These are phyloP conservation scores for Capricornis sumatraensis DNA, from an alignment of 2,113 vertebrate species.

Conservation along the genomic window DNA sequence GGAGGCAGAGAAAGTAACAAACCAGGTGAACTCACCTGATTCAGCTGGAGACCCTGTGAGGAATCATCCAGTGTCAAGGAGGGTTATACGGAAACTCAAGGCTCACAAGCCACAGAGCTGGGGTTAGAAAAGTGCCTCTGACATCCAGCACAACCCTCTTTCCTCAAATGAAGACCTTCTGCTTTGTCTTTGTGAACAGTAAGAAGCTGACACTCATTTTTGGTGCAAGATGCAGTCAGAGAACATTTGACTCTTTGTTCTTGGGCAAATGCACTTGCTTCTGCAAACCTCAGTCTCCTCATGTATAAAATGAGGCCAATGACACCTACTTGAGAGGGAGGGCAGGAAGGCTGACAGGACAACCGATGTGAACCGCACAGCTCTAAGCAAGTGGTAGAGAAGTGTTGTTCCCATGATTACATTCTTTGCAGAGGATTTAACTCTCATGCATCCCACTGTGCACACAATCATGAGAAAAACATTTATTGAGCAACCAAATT, in stretches of 20 bases:
- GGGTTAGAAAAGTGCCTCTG: neutral
- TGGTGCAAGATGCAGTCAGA: neutral
- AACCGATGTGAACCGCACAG: accelerated
- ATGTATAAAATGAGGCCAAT: neutral
- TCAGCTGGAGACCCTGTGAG: neutral
- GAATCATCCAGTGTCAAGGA: neutral
- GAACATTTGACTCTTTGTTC: neutral
- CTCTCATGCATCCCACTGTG: neutral
- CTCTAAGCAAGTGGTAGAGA: neutral
- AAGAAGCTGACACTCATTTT: too few species aligned
- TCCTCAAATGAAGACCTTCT: neutral
- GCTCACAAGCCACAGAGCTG: neutral
- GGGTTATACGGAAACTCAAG: accelerated
- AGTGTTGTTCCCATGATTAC: neutral
- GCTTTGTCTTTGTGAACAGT: neutral
- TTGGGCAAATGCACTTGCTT: neutral
- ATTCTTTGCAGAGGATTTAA: neutral
- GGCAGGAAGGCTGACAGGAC: neutral
- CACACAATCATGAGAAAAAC: neutral
- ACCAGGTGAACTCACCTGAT: neutral
- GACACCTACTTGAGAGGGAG: neutral
- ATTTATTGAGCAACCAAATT: neutral
- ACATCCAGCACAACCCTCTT: neutral
- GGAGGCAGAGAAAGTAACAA: neutral
- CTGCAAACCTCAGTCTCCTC: neutral